A percentile compares a stretch with the other conserved stretches of the same genome.
These are phyloP conservation scores for Epizoanthus rinbou DNA, from an alignment of 92 coral and sea anemone species.

Conservation along the genomic window DNA sequence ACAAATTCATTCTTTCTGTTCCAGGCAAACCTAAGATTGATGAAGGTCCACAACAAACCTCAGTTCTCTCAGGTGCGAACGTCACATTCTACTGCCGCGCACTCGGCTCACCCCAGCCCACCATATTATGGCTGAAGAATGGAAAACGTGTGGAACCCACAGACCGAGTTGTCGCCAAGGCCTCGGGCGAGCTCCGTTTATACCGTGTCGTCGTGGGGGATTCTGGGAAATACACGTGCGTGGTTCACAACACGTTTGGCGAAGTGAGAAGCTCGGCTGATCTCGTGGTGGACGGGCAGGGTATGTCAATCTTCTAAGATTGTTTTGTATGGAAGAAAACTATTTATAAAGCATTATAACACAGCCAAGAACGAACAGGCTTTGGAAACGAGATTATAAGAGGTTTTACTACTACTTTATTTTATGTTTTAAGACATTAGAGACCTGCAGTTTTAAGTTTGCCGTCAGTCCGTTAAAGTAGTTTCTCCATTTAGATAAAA, in stretches of 20 bases:
- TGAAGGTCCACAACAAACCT: conserved; percentile 55
- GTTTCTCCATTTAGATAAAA: no score
- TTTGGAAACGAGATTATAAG: no score
- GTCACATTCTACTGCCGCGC: conserved; percentile 67
- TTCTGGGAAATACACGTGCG: conserved; percentile 74
- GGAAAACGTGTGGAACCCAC: conserved; percentile 28
- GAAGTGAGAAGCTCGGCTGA: conserved; percentile 53
- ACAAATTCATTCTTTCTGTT: background rate
- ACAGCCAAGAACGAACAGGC: background rate
- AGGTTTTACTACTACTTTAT: no score
- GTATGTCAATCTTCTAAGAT: conserved; percentile 32
- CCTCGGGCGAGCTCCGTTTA: conserved; percentile 25
- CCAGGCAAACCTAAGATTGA: conserved; percentile 64
- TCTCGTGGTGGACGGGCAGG: conserved; percentile 72
- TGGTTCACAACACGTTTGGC: conserved; percentile 56
- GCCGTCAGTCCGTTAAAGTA: no score
- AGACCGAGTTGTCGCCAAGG: background rate
- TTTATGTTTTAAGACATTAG: no score
- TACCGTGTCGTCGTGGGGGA: conserved; percentile 49
- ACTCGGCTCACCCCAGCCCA: conserved; percentile 61
- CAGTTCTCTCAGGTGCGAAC: conserved; percentile 70
- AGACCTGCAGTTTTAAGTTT: no score
- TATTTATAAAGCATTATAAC: no score
- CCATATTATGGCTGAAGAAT: conserved; percentile 60
- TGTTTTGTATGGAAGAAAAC: background rate